A percentile compares a stretch with the other conserved stretches of the same genome.
Conservation (phyloP, 2,888 invertebrate species). For the Neoascia interrupta region DNA sequence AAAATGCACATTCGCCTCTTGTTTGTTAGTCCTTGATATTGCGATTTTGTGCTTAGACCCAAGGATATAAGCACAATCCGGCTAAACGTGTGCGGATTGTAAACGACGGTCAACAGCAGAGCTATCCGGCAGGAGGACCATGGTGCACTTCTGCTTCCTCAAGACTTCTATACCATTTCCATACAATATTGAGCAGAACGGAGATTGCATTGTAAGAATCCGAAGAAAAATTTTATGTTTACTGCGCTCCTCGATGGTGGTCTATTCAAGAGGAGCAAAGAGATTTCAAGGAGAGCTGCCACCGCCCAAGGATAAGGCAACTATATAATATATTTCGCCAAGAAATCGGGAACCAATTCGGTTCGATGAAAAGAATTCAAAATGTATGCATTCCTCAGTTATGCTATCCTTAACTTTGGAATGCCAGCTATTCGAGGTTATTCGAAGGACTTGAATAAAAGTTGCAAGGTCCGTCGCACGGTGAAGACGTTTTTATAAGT, state of each 20-base stretch:
- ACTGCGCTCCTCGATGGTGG: too few relatives aligned
- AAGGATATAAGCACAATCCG: slow-evolving; percentile 50
- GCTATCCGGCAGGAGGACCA: neutral
- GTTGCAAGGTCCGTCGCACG: neutral
- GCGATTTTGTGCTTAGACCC: slow-evolving; percentile 52
- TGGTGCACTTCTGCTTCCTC: neutral
- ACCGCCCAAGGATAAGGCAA: neutral
- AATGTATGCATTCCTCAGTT: slow-evolving; percentile 37
- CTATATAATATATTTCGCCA: slow-evolving; percentile 9
- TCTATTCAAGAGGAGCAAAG: neutral
- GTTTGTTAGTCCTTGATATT: slow-evolving; percentile 64
- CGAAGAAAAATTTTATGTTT: slow-evolving; percentile 16
- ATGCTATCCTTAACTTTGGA: slow-evolving; percentile 1
- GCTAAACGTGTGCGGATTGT: slow-evolving; percentile 54
- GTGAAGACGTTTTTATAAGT: neutral
- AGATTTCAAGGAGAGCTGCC: slow-evolving; percentile 1
- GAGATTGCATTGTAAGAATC: slow-evolving; percentile 29
- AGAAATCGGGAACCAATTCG: slow-evolving; percentile 8
- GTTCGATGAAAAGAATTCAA: slow-evolving; percentile 33
- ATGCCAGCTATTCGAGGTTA: slow-evolving; percentile 22
- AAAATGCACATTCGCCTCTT: slow-evolving; percentile 64
- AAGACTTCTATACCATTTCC: slow-evolving; percentile 22
- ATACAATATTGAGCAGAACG: slow-evolving; percentile 29
- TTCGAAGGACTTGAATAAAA: neutral
- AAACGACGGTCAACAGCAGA: slow-evolving; percentile 33